Evolutionary conservation across 2,113 vertebrate genomes (phyloP).

Genomic region (Eudyptes chrysolophus): DNA sequence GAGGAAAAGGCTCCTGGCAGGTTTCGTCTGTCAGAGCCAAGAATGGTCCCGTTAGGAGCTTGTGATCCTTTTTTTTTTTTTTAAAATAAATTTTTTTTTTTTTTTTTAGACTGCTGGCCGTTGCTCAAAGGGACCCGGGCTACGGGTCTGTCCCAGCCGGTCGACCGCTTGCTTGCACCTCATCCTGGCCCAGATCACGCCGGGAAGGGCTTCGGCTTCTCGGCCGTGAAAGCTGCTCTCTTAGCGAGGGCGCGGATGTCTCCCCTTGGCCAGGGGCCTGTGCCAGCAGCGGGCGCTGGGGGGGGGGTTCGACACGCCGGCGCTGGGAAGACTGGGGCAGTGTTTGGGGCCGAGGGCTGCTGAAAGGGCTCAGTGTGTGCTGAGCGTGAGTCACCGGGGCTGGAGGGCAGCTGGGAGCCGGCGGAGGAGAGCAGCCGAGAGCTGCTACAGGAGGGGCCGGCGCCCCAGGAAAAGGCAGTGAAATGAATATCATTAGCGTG

Average conservation of each 20-base stretch:
- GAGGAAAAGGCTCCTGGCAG: slow-evolving; percentile 8
- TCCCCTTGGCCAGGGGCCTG: slow-evolving; percentile 50
- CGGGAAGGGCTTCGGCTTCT: background rate
- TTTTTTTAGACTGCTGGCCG: background rate
- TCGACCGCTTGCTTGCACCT: background rate
- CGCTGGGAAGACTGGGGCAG: slow-evolving; percentile 65
- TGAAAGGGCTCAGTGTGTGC: slow-evolving; percentile 77
- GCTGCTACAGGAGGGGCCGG: background rate
- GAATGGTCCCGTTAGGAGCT: background rate
- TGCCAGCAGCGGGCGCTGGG: background rate
- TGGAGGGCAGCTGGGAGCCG: background rate
- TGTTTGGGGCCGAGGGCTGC: slow-evolving; percentile 53
- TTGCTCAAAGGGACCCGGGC: background rate
- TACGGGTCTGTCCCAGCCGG: background rate
- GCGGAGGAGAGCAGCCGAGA: background rate
- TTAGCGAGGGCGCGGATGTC: background rate
- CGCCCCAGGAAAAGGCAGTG: background rate
- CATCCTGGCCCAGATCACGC: background rate
- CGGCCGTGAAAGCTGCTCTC: slow-evolving; percentile 39
- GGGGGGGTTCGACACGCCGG: background rate
- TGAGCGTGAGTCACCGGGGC: slow-evolving; percentile 48
- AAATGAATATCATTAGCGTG: background rate
- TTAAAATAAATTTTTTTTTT: slow-evolving; percentile 33
- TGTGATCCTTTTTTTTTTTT: background rate
- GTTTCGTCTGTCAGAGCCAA: background rate